A percentile compares a stretch with the other conserved stretches of the same genome.
Conservation (phyloP, 2,888 invertebrate genomes). For the Entomobrya proxima region DNA sequence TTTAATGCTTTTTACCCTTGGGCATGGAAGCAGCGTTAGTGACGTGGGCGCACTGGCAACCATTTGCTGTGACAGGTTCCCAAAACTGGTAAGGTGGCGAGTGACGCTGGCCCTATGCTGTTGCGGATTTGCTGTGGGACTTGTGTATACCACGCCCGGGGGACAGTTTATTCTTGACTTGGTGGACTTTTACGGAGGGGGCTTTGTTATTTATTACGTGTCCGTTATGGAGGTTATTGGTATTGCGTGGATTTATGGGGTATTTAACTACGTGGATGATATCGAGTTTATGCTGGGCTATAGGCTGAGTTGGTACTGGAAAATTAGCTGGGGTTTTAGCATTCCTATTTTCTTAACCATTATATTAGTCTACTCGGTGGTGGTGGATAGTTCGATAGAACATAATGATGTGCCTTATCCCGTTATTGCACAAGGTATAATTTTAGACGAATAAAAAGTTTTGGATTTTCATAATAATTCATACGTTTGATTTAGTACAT, state of each 20-base stretch:
- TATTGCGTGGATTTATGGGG: conserved; percentile 80
- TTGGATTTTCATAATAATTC: background rate
- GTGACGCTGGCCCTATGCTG: conserved; percentile 81
- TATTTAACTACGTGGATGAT: conserved; percentile 83
- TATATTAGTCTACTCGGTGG: conserved; percentile 84
- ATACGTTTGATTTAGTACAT: conserved; percentile 17
- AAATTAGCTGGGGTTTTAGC: conserved; percentile 86
- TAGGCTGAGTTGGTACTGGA: conserved; percentile 86
- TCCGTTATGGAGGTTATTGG: conserved; percentile 81
- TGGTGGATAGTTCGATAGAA: conserved; percentile 28
- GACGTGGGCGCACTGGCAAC: conserved; percentile 84
- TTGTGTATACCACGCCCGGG: conserved; percentile 86
- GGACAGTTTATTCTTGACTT: conserved; percentile 82
- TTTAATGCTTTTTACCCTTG: conserved; percentile 88
- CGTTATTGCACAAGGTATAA: conserved; percentile 40
- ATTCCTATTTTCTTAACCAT: conserved; percentile 84
- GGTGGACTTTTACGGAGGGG: conserved; percentile 82
- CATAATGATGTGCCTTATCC: conserved; percentile 45
- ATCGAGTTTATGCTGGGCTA: conserved; percentile 88
- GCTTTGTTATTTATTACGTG: conserved; percentile 81
- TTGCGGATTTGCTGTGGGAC: conserved; percentile 82
- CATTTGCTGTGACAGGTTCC: conserved; percentile 84
- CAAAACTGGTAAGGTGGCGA: conserved; percentile 81
- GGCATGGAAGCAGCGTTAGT: conserved; percentile 86
- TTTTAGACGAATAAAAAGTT: background rate